A percentile compares a stretch with the other conserved stretches of the same genome.
Evolutionary conservation across 1,140 invertebrate species (phyloP).

Genomic region (Drosophila simulans): DNA sequence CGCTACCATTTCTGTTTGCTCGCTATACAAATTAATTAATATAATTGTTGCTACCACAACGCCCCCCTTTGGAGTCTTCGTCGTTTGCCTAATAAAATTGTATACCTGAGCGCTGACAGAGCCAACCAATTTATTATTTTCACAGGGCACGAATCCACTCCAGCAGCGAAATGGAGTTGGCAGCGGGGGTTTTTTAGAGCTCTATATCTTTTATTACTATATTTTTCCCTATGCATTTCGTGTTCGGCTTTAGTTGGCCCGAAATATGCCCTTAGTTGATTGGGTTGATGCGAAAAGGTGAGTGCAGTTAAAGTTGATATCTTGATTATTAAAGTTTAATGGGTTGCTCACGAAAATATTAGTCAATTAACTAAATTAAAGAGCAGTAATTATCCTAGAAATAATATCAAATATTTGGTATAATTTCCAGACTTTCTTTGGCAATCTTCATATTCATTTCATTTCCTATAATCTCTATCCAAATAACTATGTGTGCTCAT

Average conservation of each 20-base stretch:
- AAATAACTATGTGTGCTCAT: neutral
- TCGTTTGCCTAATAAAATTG: slow-evolving; percentile 61
- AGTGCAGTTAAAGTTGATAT: neutral
- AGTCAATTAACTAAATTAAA: no score
- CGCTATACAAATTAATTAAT: slow-evolving; percentile 74
- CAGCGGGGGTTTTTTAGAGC: slow-evolving; percentile 18
- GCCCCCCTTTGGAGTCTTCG: neutral
- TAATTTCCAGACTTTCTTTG: no score
- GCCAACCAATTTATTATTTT: slow-evolving; percentile 68
- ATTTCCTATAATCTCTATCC: no score
- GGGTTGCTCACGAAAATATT: no score
- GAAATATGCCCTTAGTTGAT: neutral
- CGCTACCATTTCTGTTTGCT: slow-evolving; percentile 17
- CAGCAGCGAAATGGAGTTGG: slow-evolving; percentile 8
- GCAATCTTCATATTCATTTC: no score
- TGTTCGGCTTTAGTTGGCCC: neutral
- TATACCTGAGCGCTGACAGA: slow-evolving; percentile 24
- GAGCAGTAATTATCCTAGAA: no score
- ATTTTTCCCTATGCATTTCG: slow-evolving; percentile 19
- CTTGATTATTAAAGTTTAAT: no score
- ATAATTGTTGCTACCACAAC: slow-evolving; percentile 70
- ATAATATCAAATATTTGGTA: no score
- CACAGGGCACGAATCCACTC: slow-evolving; percentile 26
- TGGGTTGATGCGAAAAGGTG: neutral
- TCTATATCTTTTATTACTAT: slow-evolving; percentile 44